Evolutionary conservation across 2,888 invertebrate species (phyloP).

Genomic region (Lobophora halterata): DNA sequence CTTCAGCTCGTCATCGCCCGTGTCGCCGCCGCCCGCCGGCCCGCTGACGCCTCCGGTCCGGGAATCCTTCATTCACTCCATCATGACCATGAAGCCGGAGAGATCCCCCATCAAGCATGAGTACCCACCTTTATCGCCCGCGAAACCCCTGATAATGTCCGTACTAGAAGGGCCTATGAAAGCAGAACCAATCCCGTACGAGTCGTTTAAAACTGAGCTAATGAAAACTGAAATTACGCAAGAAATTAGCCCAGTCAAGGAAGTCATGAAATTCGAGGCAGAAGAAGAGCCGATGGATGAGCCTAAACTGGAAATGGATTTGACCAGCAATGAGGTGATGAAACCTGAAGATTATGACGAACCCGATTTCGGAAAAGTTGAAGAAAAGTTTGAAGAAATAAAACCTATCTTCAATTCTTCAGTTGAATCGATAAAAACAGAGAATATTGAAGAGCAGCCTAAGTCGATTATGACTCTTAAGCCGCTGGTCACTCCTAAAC

Average conservation of each 20-base stretch:
- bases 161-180: conserved; percentile 62
- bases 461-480: conserved; percentile 12
- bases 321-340: conserved; percentile 70
- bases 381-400: conserved; percentile 33
- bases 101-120: conserved; percentile 69
- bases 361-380: conserved; percentile 53
- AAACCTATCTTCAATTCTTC: conserved; percentile 23
- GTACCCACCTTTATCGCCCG: conserved; percentile 57
- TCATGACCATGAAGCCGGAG: conserved; percentile 51
- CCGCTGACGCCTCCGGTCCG: conserved; percentile 54
- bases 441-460: conserved; percentile 10
- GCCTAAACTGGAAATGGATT: conserved; percentile 59
- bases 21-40: conserved; percentile 57
- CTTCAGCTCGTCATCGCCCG: conserved; percentile 63
- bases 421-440: conserved; percentile 12
- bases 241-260: conserved; percentile 18
- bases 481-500: background rate
- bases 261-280: conserved; percentile 10
- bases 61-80: conserved; percentile 41
- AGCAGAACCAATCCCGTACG: conserved; percentile 34
- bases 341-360: conserved; percentile 67
- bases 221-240: conserved; percentile 46
- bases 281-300: conserved; percentile 52
- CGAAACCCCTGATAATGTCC: conserved; percentile 48
- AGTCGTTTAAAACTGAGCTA: conserved; percentile 7